Conservation (phyloP, 1,140 invertebrate genomes). For the Samia ricini region DNA sequence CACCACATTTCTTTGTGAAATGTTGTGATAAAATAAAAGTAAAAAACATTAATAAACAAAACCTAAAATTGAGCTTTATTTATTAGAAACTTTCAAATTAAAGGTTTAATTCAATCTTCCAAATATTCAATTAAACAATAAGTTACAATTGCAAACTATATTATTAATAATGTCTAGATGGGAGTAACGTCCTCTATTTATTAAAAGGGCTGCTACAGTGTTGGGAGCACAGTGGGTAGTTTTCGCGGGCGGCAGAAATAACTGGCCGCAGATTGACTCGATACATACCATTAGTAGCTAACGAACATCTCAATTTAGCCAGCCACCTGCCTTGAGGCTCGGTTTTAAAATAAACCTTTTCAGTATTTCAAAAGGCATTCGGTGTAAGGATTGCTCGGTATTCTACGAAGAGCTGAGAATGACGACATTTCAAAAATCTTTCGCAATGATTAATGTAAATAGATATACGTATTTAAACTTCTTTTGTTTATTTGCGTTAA, state of each 20-base stretch:
- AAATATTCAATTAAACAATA: no score
- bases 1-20: no score
- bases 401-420: not conserved
- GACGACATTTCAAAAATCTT: not conserved
- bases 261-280: conserved; percentile 39
- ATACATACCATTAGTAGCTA: conserved; percentile 44
- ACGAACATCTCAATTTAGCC: conserved; percentile 48
- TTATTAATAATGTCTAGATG: not conserved
- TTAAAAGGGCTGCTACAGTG: conserved; percentile 24
- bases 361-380: conserved; percentile 18
- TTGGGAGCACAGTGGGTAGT: conserved; percentile 16
- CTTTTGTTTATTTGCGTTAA: not conserved
- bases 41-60: no score
- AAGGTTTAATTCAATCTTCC: no score
- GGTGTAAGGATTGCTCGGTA: conserved; percentile 20
- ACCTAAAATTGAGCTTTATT: no score
- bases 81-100: no score
- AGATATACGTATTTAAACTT: not conserved
- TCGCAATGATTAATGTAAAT: conserved; percentile 8
- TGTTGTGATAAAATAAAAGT: no score
- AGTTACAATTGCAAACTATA: not conserved
- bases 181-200: conserved; percentile 13
- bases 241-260: conserved; percentile 41
- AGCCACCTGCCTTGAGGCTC: conserved; percentile 32
- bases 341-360: conserved; percentile 23